These are phyloP conservation scores for Drosophila borealis DNA, from an alignment of 2,888 invertebrate genomes.

Conservation along the genomic window DNA sequence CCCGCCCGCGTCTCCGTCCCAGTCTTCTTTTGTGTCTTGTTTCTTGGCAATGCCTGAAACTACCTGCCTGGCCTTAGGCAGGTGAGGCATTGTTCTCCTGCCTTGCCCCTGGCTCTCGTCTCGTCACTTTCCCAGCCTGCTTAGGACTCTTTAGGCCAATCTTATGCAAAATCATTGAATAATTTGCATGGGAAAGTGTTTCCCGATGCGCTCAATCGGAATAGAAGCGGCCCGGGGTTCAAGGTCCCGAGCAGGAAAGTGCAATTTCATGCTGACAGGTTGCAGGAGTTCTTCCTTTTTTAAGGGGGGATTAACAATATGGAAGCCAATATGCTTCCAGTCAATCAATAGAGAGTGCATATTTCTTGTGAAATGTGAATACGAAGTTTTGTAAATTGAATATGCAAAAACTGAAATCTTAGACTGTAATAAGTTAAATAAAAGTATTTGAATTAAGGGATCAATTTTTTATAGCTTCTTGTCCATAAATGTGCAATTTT, in stretches of 20 bases:
- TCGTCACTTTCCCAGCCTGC: constrained; percentile 59
- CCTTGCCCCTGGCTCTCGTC: constrained; percentile 6
- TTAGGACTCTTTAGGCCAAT: constrained; percentile 50
- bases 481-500: too few species aligned
- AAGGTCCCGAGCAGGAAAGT: constrained; percentile 43
- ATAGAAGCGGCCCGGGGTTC: neutral
- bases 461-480: too few species aligned
- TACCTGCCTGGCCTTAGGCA: constrained; percentile 54
- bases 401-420: neutral
- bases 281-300: constrained; percentile 9
- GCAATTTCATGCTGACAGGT: constrained; percentile 59
- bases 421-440: too few species aligned
- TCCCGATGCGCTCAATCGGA: constrained; percentile 26
- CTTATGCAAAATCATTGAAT: constrained; percentile 77
- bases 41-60: neutral
- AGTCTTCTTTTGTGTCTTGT: constrained; percentile 7
- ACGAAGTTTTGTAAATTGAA: neutral
- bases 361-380: neutral
- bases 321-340: too few species aligned
- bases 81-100: constrained; percentile 48
- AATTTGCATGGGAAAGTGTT: constrained; percentile 80
- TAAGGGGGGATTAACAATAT: neutral
- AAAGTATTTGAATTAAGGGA: too few species aligned
- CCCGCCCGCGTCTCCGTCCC: neutral
- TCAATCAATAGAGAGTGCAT: too few species aligned